phyloP scores from a whole-genome alignment of 2,888 invertebrate species.

The Argyresthia goedartella region DNA sequence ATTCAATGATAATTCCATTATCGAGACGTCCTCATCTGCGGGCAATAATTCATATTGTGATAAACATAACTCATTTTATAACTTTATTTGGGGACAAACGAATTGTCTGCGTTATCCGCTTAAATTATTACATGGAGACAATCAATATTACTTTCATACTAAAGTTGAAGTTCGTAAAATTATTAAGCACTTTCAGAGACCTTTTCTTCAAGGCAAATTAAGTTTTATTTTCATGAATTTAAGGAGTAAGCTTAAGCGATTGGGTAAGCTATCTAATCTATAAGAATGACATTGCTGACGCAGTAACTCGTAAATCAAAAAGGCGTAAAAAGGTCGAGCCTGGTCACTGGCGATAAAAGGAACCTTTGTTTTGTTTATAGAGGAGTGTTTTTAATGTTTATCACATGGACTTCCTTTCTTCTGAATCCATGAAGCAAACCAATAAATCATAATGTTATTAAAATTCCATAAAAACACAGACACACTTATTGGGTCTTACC shows the following conservation, averaged over 20 bases:
- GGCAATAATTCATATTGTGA: conserved; percentile 26
- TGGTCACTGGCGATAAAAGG: conserved; percentile 12
- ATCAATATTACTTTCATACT: not conserved
- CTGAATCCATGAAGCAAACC: no score
- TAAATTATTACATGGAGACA: not conserved
- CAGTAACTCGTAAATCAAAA: conserved; percentile 46
- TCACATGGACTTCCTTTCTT: no score
- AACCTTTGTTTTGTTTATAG: conserved; percentile 7
- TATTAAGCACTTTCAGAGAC: not conserved
- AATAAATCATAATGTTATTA: not conserved
- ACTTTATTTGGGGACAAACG: conserved; percentile 2
- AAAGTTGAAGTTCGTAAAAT: not conserved
- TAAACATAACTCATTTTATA: conserved; percentile 9
- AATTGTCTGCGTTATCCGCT: conserved; percentile 2
- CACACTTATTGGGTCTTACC: no score
- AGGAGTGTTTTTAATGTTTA: not conserved
- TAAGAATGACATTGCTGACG: conserved; percentile 32
- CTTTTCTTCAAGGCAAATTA: not conserved
- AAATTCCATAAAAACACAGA: not conserved
- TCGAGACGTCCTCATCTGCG: conserved; percentile 29
- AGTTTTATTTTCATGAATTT: not conserved
- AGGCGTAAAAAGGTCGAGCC: conserved; percentile 48
- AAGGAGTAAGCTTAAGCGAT: not conserved
- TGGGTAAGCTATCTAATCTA: conserved; percentile 44
- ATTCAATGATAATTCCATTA: conserved; percentile 59